Evolutionary conservation across 2,797 vertebrate species (phyloP), one percentile per base, ranked within the genome.

Genomic region (Neostethus bicornis): DNA sequence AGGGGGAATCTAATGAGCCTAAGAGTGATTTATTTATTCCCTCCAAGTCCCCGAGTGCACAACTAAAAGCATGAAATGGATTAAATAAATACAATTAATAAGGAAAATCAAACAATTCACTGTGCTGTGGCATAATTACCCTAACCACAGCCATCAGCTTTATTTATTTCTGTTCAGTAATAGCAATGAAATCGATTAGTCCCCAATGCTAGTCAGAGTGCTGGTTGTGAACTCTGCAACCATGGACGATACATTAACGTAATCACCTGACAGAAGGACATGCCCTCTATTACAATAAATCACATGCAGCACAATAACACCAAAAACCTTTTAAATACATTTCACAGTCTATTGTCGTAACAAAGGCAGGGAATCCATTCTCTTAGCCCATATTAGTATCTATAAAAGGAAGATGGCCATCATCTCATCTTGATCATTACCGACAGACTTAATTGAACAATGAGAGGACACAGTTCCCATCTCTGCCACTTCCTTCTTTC

Each of bases 401-500:
- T 85, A 80, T 84, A 83, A 88, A 86, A 87, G 80, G 82, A 87
- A 86, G 83, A 85, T 73, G 76, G 82, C 81, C 83, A 87, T 88
- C 89, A 87, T 88, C 87, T 89, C 85, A 86, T 87, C 87, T 87
- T 91, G 88, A 90, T 90, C 88, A 90, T 90, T 89, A 85, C 87
- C 73, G 87, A 89, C 88, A 85, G 88, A 85, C 88, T 90, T 92
- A 94, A 95, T 94, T 95, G 93, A 93, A 92, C 90, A 92, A 91
- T 94, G 94, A 95, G 92, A 93, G 92, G 91, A 94, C 93, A 92
- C 92, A 92, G 93, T 92, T 92, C 92, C 92, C 91, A 77, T 80
- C 71, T 78, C 71, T 43, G 66, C 54, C 73, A 51, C 66, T 47
- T 48, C 42, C 63, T 37, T 38, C 46, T 51, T 44, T 16, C 65